phyloP scores from a whole-genome alignment of 2,888 invertebrate genomes.

The Polyommatus iphigenia region DNA sequence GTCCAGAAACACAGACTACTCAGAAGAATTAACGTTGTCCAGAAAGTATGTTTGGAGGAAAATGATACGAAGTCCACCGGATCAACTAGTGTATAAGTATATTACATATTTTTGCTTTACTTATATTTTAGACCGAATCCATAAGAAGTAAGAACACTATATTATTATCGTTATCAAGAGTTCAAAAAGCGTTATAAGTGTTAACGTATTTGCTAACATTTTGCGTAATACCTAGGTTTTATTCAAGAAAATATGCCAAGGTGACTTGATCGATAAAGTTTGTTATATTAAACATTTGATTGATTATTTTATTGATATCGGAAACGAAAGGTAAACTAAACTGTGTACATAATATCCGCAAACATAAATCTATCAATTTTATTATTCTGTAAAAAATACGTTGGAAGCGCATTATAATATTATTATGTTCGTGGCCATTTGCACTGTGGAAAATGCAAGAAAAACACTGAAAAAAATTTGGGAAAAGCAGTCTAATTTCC shows the following conservation, averaged over 20 bases:
- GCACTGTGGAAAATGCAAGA: neutral
- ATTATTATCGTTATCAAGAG: no score
- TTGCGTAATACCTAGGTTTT: conserved; percentile 15
- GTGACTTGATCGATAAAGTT: conserved; percentile 29
- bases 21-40: no score
- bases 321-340: conserved; percentile 33
- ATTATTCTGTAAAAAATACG: conserved; percentile 1
- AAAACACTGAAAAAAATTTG: neutral
- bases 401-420: neutral
- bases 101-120: no score
- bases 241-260: conserved; percentile 25
- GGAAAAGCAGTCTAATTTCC: neutral
- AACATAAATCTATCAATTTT: conserved; percentile 19
- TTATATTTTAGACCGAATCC: no score
- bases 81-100: no score
- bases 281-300: conserved; percentile 28
- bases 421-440: neutral
- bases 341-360: conserved; percentile 14
- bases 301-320: conserved; percentile 34
- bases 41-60: no score
- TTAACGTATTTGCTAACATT: neutral
- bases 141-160: no score
- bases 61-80: no score
- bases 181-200: no score
- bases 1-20: no score